phyloP scores from a whole-genome alignment of 1,140 invertebrate genomes.

The Rhagoletis zephyria region DNA sequence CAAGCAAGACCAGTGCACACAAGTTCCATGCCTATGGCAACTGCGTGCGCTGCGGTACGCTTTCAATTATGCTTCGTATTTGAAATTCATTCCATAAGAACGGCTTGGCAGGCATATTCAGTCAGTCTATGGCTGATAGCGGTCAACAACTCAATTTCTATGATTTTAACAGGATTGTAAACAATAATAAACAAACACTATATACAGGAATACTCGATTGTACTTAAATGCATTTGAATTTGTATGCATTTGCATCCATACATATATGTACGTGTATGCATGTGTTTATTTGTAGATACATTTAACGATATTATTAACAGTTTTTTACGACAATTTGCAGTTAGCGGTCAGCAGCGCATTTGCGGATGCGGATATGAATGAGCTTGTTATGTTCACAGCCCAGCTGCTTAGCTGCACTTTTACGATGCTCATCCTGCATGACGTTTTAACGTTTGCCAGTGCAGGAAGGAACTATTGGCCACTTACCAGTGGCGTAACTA shows the following conservation, averaged over 20 bases:
- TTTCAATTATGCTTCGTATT: conserved; percentile 2
- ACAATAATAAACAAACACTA: conserved; percentile 29
- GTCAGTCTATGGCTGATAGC: not conserved
- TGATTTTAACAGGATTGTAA: conserved; percentile 5
- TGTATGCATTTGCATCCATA: not conserved
- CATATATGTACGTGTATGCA: not conserved
- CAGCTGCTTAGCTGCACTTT: not conserved
- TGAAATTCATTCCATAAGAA: not conserved
- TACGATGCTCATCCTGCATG: conserved; percentile 32
- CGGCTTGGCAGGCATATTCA: not conserved
- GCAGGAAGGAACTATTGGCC: not conserved
- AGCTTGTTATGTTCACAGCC: not conserved
- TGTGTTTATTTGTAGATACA: not conserved
- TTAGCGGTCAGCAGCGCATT: not conserved
- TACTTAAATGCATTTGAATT: not conserved
- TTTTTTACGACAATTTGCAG: conserved; percentile 20
- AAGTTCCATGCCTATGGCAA: not conserved
- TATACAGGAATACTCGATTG: no score
- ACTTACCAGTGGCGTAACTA: no score
- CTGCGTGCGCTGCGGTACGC: not conserved
- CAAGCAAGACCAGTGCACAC: not conserved
- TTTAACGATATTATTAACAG: conserved; percentile 38
- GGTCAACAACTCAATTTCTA: conserved; percentile 21
- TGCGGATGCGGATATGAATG: not conserved
- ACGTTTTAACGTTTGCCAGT: not conserved